These are phyloP conservation scores for Erythrolamprus reginae DNA, from an alignment of 2,113 vertebrate genomes.

Conservation along the genomic window DNA sequence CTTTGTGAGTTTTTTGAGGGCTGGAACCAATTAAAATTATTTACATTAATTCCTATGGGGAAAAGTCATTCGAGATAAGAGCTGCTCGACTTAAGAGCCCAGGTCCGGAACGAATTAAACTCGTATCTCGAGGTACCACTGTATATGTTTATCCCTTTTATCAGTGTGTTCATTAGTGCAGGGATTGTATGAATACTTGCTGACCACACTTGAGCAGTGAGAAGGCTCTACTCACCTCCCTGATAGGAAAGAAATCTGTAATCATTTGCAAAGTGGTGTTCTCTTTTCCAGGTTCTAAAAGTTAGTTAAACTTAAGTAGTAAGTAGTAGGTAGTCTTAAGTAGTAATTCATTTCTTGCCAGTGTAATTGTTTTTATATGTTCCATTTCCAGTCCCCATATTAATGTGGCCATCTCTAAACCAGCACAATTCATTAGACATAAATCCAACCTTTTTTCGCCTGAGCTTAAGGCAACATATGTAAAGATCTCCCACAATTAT, in stretches of 20 bases:
- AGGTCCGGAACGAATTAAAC: no score
- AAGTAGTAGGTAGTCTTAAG: background rate
- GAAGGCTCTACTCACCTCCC: background rate
- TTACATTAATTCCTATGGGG: no score
- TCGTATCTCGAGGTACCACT: no score
- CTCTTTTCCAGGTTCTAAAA: background rate
- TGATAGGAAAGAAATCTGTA: background rate
- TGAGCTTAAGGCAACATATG: background rate
- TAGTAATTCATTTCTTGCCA: background rate
- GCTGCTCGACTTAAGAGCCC: no score
- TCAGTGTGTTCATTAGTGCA: background rate
- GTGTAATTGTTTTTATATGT: background rate
- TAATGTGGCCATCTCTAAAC: background rate
- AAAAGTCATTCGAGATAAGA: no score
- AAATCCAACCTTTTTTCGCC: background rate
- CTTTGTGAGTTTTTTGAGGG: no score
- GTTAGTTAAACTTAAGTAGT: background rate
- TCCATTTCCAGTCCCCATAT: background rate
- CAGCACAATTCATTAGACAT: background rate
- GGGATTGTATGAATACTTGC: background rate
- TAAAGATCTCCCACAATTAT: background rate
- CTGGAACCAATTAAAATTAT: no score
- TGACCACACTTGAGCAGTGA: background rate
- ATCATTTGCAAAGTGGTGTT: background rate
- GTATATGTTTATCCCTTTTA: background rate